Conservation (phyloP, 2,888 invertebrate genomes). For the Hylaea fasciaria region DNA sequence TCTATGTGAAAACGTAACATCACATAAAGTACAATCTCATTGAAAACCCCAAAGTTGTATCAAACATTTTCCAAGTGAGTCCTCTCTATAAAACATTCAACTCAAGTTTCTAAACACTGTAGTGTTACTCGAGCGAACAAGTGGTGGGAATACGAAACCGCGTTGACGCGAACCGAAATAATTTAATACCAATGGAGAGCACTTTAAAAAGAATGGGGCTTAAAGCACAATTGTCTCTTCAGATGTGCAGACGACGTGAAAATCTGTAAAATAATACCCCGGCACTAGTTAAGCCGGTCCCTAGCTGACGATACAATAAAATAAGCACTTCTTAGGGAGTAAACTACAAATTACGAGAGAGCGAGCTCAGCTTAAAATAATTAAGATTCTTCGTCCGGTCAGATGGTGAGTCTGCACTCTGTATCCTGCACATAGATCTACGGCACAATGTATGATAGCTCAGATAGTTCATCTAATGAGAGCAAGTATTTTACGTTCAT, state of each 20-base stretch:
- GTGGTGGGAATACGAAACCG: constrained; percentile 51
- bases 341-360: constrained; percentile 75
- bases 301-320: constrained; percentile 78
- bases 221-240: constrained; percentile 65
- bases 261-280: constrained; percentile 77
- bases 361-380: constrained; percentile 78
- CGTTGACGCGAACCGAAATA: constrained; percentile 56
- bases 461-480: too few relatives aligned
- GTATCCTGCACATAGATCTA: constrained; percentile 36
- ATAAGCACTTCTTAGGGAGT: constrained; percentile 70
- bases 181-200: constrained; percentile 71
- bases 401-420: constrained; percentile 50
- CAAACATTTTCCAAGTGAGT: constrained; percentile 41
- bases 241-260: constrained; percentile 72
- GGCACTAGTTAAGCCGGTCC: constrained; percentile 64
- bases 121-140: constrained; percentile 41
- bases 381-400: constrained; percentile 77
- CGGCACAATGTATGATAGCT: too few relatives aligned
- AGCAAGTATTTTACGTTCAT: too few relatives aligned
- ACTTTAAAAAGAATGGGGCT: constrained; percentile 69
- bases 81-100: constrained; percentile 40
- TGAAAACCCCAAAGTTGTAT: constrained; percentile 37
- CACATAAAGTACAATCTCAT: constrained; percentile 27
- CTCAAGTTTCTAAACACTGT: constrained; percentile 43
- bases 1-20: background rate